These are phyloP conservation scores for Pectinophora gossypiella DNA, from an alignment of 1,140 invertebrate species.

Conservation along the genomic window DNA sequence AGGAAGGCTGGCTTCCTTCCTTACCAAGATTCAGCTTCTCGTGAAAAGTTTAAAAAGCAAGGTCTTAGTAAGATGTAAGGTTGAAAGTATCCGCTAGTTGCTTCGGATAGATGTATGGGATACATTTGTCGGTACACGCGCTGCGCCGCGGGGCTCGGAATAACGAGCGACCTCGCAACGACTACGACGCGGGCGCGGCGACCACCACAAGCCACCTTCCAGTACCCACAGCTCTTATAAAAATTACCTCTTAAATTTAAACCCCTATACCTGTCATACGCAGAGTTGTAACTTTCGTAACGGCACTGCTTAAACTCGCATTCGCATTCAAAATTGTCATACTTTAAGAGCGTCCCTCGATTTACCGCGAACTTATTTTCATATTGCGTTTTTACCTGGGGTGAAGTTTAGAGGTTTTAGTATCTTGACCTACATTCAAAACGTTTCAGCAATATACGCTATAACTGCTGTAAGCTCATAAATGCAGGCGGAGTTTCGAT, in stretches of 20 bases:
- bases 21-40: background rate
- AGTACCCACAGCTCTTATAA: conserved; percentile 40
- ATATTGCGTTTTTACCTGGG: too few species aligned
- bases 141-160: conserved; percentile 45
- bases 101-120: conserved; percentile 20
- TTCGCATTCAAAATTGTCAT: too few species aligned
- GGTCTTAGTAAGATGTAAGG: conserved; percentile 24
- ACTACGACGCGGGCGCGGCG: conserved; percentile 37
- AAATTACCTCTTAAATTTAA: conserved; percentile 48
- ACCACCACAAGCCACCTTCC: conserved; percentile 39
- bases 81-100: conserved; percentile 28
- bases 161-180: conserved; percentile 56
- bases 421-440: background rate
- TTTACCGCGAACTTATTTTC: too few species aligned
- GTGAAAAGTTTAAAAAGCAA: background rate
- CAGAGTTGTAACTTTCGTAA: background rate
- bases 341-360: too few species aligned
- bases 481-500: background rate
- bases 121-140: conserved; percentile 38
- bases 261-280: conserved; percentile 5
- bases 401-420: conserved; percentile 9
- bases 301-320: too few species aligned
- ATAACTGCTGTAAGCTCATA: background rate
- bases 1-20: conserved; percentile 39
- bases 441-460: background rate